Evolutionary conservation across 2,113 vertebrate genomes (phyloP), one percentile per base, ranked within the genome.

Genomic region (Datnioides undecimradiatus): DNA sequence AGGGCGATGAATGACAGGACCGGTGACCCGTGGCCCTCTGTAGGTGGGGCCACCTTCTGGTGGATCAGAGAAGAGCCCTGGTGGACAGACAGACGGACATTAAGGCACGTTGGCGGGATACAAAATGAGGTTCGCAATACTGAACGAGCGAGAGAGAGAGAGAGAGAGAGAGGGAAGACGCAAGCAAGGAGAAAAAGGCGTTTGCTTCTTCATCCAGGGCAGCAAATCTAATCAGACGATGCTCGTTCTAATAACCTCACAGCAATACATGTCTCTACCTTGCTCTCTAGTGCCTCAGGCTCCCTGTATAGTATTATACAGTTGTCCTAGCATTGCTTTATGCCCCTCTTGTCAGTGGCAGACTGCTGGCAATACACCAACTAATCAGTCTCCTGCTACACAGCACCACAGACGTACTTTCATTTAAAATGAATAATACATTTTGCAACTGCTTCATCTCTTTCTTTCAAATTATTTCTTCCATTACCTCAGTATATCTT

Each of bases 1-100:
- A 99, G 93, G 62, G 91, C 36, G 81, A 99, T 91, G 86, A 99
- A 99, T 0, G 97, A 97, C 25, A 96, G 79, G 48, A 99, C 82
- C 0, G 98, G 98, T 43, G 97, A 98, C 40, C 89, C 95, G 34
- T 96, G 95, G 2, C 92, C 94, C 62, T 99, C 97, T 43, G 93
- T 93, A 36, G 97, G 97, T 75, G 95, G 94, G 54, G 91, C 91
- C 4, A 97, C 93, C 84, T 99, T 99, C 90, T 97, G 97, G 90
- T 99, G 97, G 91, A 99, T 98, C 82, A 99, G 90, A 78, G 95
- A 93, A 36, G 97, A 98, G 84, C 96, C 97, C 98, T 99, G 81
- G 76, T 2, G 12, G 9, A 21, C 25, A 13, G 14, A 71, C 10
- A n/a, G 33, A 25, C 27, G 36, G 38, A 40, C 33, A n/a, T n/a